phyloP scores from a whole-genome alignment of 2,888 invertebrate genomes.

The Xestia c-nigrum region DNA sequence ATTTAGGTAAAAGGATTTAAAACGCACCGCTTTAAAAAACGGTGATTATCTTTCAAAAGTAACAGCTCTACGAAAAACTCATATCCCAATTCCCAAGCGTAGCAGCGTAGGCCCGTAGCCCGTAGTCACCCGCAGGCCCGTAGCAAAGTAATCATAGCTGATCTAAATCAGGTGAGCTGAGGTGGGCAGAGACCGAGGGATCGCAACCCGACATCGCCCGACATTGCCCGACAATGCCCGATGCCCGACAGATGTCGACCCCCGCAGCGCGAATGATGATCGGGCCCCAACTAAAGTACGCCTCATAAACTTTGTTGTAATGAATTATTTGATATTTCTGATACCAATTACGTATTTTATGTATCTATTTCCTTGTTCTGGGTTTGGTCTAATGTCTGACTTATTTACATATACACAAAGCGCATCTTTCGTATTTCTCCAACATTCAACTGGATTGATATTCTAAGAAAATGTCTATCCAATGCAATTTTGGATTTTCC shows the following conservation, averaged over 20 bases:
- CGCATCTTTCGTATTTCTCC: neutral
- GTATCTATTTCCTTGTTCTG: constrained; percentile 32
- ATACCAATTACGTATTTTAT: constrained; percentile 58
- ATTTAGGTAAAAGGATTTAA: too few relatives aligned
- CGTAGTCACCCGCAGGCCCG: constrained; percentile 37
- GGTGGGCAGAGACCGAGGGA: constrained; percentile 68
- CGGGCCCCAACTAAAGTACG: constrained; percentile 72
- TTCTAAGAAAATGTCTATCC: neutral
- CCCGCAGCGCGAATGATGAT: constrained; percentile 86
- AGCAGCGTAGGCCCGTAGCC: constrained; percentile 38
- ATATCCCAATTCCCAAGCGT: constrained; percentile 52
- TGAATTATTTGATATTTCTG: constrained; percentile 72
- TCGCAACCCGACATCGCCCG: constrained; percentile 70
- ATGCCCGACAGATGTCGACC: constrained; percentile 86
- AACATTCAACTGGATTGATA: neutral
- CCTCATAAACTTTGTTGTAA: constrained; percentile 78
- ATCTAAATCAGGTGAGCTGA: constrained; percentile 66
- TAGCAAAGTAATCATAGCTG: constrained; percentile 60
- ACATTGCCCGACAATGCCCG: constrained; percentile 59
- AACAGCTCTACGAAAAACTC: constrained; percentile 20
- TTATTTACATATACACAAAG: neutral
- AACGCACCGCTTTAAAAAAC: neutral
- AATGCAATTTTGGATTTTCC: neutral
- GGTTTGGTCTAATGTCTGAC: neutral
- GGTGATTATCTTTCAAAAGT: neutral